phyloP scores from a whole-genome alignment of 2,797 vertebrate species.

The Ataeniobius toweri region DNA sequence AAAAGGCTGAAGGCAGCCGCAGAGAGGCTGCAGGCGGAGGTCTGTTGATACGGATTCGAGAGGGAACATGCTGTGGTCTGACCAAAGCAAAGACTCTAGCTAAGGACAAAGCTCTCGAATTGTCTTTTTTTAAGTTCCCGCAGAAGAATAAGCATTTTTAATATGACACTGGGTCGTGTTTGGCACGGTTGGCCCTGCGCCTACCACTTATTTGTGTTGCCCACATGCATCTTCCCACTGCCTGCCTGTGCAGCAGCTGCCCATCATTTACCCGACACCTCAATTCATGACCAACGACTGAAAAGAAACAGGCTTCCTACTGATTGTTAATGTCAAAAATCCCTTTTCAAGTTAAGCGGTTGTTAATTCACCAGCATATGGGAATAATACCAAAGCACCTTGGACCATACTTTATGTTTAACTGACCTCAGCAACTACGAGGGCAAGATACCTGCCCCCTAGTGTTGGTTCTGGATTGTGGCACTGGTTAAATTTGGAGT shows the following conservation, averaged over 20 bases:
- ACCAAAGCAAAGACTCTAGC: constrained; percentile 63
- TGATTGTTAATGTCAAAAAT: constrained; percentile 51
- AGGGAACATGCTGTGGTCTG: constrained; percentile 70
- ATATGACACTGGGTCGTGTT: constrained; percentile 47
- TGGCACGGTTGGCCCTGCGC: constrained; percentile 47
- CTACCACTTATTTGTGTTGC: constrained; percentile 43
- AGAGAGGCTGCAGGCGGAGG: constrained; percentile 68
- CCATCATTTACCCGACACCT: constrained; percentile 39
- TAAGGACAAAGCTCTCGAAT: constrained; percentile 43
- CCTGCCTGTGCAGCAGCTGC: constrained; percentile 43
- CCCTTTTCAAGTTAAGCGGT: constrained; percentile 62
- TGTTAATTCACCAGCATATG: constrained; percentile 67
- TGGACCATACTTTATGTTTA: constrained; percentile 64
- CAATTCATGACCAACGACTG: constrained; percentile 35
- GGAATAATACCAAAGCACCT: constrained; percentile 73
- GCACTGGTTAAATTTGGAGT: constrained; percentile 65
- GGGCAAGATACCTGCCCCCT: constrained; percentile 58
- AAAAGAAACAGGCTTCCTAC: constrained; percentile 36
- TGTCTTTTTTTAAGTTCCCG: constrained; percentile 29
- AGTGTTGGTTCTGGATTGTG: constrained; percentile 65
- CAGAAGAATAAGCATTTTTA: constrained; percentile 42
- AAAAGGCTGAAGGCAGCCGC: constrained; percentile 66
- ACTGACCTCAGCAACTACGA: constrained; percentile 61
- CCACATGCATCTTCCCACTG: constrained; percentile 58
- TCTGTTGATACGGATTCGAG: constrained; percentile 56